Percentiles rank a stretch among this genome's conserved stretches.
Conservation (phyloP, 2,888 invertebrate species). For the Lasioglossum lativentre region DNA sequence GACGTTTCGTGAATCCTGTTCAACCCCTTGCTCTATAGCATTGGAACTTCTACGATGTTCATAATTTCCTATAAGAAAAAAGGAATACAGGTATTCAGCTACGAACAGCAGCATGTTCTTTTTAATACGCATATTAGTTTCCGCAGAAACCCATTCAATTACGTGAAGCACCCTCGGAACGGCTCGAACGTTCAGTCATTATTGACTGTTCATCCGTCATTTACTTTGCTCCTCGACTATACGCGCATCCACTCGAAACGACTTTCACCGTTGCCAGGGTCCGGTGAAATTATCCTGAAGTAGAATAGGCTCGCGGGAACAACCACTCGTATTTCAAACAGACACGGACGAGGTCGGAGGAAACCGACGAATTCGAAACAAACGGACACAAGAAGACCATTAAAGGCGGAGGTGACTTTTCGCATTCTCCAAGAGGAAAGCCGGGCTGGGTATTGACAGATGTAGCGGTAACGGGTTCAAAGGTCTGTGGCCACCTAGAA, state of each 20-base stretch:
- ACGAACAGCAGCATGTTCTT: not conserved
- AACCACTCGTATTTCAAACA: slow-evolving; percentile 35
- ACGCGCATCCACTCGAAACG: slow-evolving; percentile 36
- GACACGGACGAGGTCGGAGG: slow-evolving; percentile 34
- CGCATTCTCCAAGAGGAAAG: slow-evolving; percentile 44
- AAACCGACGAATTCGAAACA: slow-evolving; percentile 48
- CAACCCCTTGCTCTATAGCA: too few relatives aligned
- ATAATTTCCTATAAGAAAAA: too few relatives aligned
- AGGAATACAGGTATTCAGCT: not conserved
- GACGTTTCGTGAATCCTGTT: too few relatives aligned
- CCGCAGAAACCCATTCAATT: slow-evolving; percentile 38
- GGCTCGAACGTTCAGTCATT: slow-evolving; percentile 38
- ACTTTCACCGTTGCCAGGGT: slow-evolving; percentile 25
- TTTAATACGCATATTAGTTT: slow-evolving; percentile 18
- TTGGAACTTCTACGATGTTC: too few relatives aligned
- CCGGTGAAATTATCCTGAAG: slow-evolving; percentile 48
- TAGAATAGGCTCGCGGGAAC: slow-evolving; percentile 34
- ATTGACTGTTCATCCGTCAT: slow-evolving; percentile 16
- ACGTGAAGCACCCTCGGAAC: slow-evolving; percentile 28
- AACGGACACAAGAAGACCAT: slow-evolving; percentile 52
- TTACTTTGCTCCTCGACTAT: slow-evolving; percentile 31
- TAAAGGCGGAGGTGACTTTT: slow-evolving; percentile 43
- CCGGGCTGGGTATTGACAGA: slow-evolving; percentile 32
- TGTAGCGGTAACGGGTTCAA: slow-evolving; percentile 36
- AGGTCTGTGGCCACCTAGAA: slow-evolving; percentile 20